phyloP scores from a whole-genome alignment of 2,888 invertebrate genomes.

The Oxycera nigricornis region DNA sequence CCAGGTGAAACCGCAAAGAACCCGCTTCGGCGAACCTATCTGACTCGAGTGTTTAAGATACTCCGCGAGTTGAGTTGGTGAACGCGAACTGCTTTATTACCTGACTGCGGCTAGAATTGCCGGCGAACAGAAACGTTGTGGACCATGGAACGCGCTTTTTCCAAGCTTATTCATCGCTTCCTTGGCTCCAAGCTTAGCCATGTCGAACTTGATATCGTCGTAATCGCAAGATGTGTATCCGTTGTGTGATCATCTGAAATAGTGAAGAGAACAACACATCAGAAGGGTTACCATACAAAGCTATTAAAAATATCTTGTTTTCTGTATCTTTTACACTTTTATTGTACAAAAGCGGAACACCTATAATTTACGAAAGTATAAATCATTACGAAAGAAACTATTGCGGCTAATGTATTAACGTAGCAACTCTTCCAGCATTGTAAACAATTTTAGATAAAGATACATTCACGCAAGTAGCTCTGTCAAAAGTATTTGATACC shows the following conservation, averaged over 20 bases:
- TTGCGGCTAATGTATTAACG: no score
- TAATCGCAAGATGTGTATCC: not conserved
- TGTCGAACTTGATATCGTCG: not conserved
- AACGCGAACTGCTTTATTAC: not conserved
- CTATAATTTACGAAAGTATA: no score
- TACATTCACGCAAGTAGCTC: no score
- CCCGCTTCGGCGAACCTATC: not conserved
- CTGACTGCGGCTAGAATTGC: not conserved
- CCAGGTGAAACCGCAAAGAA: not conserved
- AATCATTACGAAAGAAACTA: no score
- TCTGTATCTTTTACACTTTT: no score
- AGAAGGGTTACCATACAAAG: not conserved
- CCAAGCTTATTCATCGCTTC: not conserved
- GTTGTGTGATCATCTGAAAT: not conserved
- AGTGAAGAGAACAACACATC: not conserved
- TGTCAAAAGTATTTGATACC: no score
- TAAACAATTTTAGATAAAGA: no score
- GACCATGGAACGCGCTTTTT: not conserved
- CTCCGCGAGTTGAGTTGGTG: not conserved
- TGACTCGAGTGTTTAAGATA: not conserved
- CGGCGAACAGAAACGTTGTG: not conserved
- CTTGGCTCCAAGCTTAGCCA: not conserved
- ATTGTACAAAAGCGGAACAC: no score
- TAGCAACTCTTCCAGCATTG: no score
- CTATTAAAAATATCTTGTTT: no score